phyloP scores from a whole-genome alignment of 2,888 invertebrate genomes.

The Nomada fucata region DNA sequence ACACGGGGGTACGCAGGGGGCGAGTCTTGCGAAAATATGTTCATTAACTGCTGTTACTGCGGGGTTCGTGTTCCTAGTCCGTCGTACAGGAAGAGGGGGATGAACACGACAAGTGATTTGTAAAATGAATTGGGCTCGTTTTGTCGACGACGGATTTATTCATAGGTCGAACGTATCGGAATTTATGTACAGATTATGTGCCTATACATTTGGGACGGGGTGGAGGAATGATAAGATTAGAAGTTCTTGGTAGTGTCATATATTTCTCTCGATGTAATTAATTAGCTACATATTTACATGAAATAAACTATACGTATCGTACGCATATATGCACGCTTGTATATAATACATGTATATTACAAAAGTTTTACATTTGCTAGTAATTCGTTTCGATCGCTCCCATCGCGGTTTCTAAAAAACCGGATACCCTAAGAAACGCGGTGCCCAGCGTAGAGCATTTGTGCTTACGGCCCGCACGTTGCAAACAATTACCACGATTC shows the following conservation, averaged over 20 bases:
- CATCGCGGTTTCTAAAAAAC: conserved; percentile 38
- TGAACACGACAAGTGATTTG: neutral
- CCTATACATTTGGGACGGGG: neutral
- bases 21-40: conserved; percentile 27
- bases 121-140: neutral
- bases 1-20: conserved; percentile 16
- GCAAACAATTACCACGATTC: neutral
- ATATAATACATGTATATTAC: conserved; percentile 75
- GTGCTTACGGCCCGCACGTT: neutral
- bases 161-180: no score
- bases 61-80: neutral
- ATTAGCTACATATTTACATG: conserved; percentile 81
- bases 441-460: neutral
- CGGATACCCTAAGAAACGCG: conserved; percentile 26
- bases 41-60: conserved; percentile 21
- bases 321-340: conserved; percentile 52
- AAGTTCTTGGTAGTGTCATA: conserved; percentile 65
- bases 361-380: conserved; percentile 56
- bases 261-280: conserved; percentile 74
- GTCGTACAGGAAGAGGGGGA: neutral
- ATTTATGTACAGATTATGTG: neutral
- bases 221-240: conserved; percentile 12
- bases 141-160: neutral
- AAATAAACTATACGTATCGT: conserved; percentile 54
- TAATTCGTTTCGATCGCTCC: conserved; percentile 11